Percentiles rank a stretch among this genome's conserved stretches.
Evolutionary conservation across 2,888 invertebrate species (phyloP).

Genomic region (Pecten maximus): DNA sequence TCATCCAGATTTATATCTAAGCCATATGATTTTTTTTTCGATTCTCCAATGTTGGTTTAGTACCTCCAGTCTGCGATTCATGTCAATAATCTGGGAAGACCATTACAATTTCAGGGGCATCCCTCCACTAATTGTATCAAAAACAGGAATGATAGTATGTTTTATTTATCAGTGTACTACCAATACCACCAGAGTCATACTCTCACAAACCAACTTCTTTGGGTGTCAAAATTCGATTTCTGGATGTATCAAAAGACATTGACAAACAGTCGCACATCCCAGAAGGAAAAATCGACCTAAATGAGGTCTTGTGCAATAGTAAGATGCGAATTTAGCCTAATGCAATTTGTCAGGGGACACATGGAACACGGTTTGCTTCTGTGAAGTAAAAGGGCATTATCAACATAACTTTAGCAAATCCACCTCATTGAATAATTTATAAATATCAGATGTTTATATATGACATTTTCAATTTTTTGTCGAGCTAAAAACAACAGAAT

Average conservation of each 20-base stretch:
- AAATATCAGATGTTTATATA: constrained; percentile 5
- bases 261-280: constrained; percentile 32
- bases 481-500: neutral
- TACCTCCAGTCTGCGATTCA: neutral
- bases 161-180: constrained; percentile 19
- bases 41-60: neutral
- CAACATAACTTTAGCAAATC: neutral
- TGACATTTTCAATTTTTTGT: constrained; percentile 22
- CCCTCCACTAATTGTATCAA: constrained; percentile 25
- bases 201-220: constrained; percentile 30
- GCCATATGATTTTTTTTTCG: constrained; percentile 30
- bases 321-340: constrained; percentile 1
- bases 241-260: constrained; percentile 20
- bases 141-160: constrained; percentile 14
- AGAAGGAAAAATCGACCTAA: constrained; percentile 22
- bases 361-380: neutral
- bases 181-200: neutral
- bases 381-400: neutral
- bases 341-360: constrained; percentile 26
- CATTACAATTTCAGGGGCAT: neutral
- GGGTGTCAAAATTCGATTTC: constrained; percentile 35
- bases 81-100: neutral
- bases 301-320: constrained; percentile 25
- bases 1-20: constrained; percentile 24
- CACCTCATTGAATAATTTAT: constrained; percentile 3